phyloP scores from a whole-genome alignment of 2,888 invertebrate genomes.

The Trachelus stipa region DNA sequence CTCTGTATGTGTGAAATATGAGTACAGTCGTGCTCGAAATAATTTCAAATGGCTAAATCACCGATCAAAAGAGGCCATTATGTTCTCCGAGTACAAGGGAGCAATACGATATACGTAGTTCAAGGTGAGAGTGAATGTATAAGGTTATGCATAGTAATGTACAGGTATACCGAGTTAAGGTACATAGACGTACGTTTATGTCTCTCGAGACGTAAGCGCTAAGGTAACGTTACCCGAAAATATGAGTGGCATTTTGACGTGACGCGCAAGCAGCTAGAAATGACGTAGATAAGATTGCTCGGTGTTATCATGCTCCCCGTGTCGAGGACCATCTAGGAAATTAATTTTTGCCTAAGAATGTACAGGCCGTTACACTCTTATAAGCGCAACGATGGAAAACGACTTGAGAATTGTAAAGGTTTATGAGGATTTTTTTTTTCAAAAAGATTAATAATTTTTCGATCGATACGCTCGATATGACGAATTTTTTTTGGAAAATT shows the following conservation, averaged over 20 bases:
- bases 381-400: not conserved
- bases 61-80: not conserved
- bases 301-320: not conserved
- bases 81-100: not conserved
- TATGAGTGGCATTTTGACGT: slow-evolving; percentile 11
- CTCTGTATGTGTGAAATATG: not conserved
- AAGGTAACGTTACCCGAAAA: not conserved
- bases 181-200: not conserved
- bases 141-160: not conserved
- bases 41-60: not conserved
- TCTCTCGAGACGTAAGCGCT: not conserved
- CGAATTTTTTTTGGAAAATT: too few species aligned
- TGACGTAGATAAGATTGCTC: slow-evolving; percentile 26
- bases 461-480: too few species aligned
- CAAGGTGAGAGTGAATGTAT: not conserved
- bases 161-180: not conserved
- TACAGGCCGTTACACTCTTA: not conserved
- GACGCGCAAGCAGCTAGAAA: slow-evolving; percentile 18
- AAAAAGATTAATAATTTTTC: too few species aligned
- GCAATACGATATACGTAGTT: not conserved
- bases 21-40: not conserved
- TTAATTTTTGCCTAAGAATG: not conserved
- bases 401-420: not conserved
- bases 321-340: not conserved
- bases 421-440: too few species aligned